phyloP scores from a whole-genome alignment of 23 tunicate species.

The Ascidia mentula region DNA sequence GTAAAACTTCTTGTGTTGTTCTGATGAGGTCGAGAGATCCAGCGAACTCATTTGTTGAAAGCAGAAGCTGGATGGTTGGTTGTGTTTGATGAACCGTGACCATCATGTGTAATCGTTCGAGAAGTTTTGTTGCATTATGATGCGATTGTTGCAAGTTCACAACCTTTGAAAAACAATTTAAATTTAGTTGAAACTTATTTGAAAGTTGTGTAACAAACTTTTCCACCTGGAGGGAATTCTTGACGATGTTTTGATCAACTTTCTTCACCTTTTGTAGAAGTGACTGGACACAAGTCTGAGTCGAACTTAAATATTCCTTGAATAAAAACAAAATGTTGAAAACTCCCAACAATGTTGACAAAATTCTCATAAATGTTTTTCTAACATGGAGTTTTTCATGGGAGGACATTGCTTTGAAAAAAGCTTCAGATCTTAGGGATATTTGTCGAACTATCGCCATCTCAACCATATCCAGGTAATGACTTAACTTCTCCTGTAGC shows the following conservation, averaged over 20 bases:
- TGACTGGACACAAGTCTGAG: constrained; percentile 36
- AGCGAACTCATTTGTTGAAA: constrained; percentile 74
- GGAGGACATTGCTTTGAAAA: constrained; percentile 87
- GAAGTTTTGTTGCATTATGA: constrained; percentile 25
- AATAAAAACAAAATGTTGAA: constrained; percentile 20
- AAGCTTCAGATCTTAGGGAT: constrained; percentile 82
- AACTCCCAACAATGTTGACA: neutral
- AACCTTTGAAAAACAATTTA: constrained; percentile 11
- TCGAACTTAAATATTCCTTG: constrained; percentile 33
- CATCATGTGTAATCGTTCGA: constrained; percentile 68
- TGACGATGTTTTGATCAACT: constrained; percentile 36
- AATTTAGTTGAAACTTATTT: neutral
- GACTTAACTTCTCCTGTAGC: constrained; percentile 78
- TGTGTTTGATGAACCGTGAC: constrained; percentile 89
- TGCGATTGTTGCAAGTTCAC: constrained; percentile 26
- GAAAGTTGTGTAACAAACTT: neutral
- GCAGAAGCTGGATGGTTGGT: constrained; percentile 84
- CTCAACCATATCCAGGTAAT: constrained; percentile 84
- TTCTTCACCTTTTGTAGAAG: constrained; percentile 19
- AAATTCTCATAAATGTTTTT: neutral
- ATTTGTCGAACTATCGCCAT: constrained; percentile 87
- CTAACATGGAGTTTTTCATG: constrained; percentile 81
- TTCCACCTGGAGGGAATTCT: constrained; percentile 36
- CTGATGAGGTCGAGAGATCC: constrained; percentile 87
- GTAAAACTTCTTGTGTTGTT: constrained; percentile 86